Percentiles rank a stretch among this genome's conserved stretches.
Conservation (phyloP, 2,797 vertebrate genomes). For the Cryptoprocta ferox region DNA sequence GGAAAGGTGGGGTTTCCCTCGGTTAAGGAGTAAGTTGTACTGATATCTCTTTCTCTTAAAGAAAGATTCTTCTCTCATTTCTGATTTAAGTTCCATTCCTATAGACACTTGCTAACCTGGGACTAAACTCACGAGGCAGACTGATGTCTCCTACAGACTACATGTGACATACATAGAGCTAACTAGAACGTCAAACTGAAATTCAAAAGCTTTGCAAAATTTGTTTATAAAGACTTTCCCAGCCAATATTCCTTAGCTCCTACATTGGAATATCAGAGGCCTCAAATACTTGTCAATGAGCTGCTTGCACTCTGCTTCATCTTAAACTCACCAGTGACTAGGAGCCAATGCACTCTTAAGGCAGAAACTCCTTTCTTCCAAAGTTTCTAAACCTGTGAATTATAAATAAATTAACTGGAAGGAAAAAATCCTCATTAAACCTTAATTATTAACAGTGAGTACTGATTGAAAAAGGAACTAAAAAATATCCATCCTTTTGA, state of each 20-base stretch:
- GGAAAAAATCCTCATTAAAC: conserved; percentile 59
- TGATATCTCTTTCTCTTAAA: not conserved
- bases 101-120: not conserved
- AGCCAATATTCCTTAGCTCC: not conserved
- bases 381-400: conserved; percentile 27
- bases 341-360: not conserved
- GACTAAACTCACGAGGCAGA: not conserved
- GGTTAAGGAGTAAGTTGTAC: not conserved
- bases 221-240: not conserved
- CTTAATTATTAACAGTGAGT: conserved; percentile 63
- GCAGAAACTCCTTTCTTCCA: conserved; percentile 21
- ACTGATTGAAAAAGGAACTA: conserved; percentile 50
- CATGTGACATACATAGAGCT: not conserved
- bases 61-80: not conserved
- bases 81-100: not conserved
- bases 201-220: not conserved
- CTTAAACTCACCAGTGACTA: conserved; percentile 20
- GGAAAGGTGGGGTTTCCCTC: not conserved
- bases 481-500: conserved; percentile 47
- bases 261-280: not conserved
- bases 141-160: not conserved
- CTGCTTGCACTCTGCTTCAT: not conserved
- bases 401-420: conserved; percentile 64
- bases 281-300: not conserved
- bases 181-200: not conserved